These are phyloP conservation scores for Schizotus pectinicornis DNA, from an alignment of 2,888 invertebrate species.

Conservation along the genomic window DNA sequence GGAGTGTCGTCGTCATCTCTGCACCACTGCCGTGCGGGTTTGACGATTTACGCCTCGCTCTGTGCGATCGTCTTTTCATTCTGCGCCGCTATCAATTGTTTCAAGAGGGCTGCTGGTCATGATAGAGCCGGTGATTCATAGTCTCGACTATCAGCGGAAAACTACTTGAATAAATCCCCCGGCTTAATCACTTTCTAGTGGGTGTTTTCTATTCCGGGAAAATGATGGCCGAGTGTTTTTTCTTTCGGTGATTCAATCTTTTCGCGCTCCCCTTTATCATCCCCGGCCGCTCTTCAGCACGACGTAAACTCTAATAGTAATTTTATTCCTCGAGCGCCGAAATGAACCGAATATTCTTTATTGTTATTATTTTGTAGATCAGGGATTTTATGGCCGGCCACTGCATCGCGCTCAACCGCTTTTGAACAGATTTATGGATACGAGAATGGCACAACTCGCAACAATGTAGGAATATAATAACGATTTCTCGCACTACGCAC, in stretches of 20 bases:
- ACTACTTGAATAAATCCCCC: constrained; percentile 28
- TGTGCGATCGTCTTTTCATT: constrained; percentile 8
- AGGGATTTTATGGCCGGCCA: constrained; percentile 4
- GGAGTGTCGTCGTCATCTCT: constrained; percentile 30
- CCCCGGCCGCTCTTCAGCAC: not conserved
- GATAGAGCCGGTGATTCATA: constrained; percentile 27
- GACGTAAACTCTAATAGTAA: no score
- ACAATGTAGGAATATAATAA: not conserved
- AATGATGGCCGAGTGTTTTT: no score
- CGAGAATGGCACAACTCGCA: not conserved
- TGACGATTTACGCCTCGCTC: constrained; percentile 36
- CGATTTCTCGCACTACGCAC: not conserved
- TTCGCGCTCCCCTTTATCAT: constrained; percentile 8
- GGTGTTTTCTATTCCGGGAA: no score
- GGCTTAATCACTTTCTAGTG: constrained; percentile 17
- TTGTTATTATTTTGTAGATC: constrained; percentile 11
- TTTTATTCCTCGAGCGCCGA: not conserved
- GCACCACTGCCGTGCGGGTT: constrained; percentile 35
- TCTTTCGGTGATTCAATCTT: constrained; percentile 4
- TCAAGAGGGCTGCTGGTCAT: constrained; percentile 22
- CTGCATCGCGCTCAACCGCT: not conserved
- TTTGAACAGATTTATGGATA: constrained; percentile 5
- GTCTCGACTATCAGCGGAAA: constrained; percentile 18
- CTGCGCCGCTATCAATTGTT: constrained; percentile 5
- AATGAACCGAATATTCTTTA: not conserved